A percentile compares a stretch with the other conserved stretches of the same genome.
Conservation (phyloP, 2,113 vertebrate species). For the Cricetomys ansorgei region DNA sequence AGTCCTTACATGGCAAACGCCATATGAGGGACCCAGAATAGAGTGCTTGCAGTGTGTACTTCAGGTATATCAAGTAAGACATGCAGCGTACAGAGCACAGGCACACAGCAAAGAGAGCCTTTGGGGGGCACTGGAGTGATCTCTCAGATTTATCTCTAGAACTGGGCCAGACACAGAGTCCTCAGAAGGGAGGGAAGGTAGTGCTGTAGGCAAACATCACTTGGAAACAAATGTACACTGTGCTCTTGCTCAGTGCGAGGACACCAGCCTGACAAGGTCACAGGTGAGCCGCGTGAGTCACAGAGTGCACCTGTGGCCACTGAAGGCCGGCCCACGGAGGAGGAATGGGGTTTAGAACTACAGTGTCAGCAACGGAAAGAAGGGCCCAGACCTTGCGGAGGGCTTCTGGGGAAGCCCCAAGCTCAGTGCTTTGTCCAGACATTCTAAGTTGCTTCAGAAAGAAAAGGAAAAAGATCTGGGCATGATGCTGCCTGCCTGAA, state of each 20-base stretch:
- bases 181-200: not conserved
- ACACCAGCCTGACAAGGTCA: not conserved
- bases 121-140: not conserved
- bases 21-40: too few relatives aligned
- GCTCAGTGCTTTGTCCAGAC: not conserved
- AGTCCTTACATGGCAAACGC: not conserved
- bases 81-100: not conserved
- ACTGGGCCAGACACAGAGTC: not conserved
- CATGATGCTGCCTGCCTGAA: not conserved
- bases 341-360: not conserved
- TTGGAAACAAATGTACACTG: not conserved
- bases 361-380: not conserved
- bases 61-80: too few relatives aligned
- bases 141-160: not conserved
- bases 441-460: not conserved
- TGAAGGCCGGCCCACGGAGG: not conserved
- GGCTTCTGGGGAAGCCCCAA: not conserved
- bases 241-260: not conserved
- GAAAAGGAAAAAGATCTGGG: not conserved
- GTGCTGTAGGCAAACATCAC: not conserved
- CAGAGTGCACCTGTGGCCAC: rapidly evolving
- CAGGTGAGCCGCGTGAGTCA: not conserved
- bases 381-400: not conserved
- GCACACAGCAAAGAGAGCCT: not conserved
- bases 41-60: too few relatives aligned